Conservation (phyloP, 2,797 vertebrate species). For the Smutsia gigantea region DNA sequence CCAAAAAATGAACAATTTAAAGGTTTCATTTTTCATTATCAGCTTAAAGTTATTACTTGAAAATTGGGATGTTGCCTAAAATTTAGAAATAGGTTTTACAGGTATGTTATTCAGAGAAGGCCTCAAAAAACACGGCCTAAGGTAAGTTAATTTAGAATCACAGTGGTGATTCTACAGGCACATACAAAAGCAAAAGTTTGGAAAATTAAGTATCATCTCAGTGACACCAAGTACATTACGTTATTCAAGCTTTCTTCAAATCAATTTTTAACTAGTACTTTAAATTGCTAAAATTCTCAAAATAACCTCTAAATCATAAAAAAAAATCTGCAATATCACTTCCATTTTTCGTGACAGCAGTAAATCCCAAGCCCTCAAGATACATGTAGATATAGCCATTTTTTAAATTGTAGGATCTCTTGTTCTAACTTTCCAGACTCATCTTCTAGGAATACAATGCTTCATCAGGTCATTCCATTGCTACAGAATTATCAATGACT, state of each 20-base stretch:
- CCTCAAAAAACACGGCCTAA: background rate
- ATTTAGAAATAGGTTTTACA: background rate
- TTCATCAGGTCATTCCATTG: background rate
- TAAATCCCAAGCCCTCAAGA: background rate
- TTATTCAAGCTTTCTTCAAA: background rate
- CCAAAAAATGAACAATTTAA: background rate
- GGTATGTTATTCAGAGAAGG: background rate
- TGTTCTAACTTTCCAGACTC: background rate
- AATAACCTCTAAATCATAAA: background rate
- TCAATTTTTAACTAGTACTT: background rate
- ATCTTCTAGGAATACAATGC: background rate
- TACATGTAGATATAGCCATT: background rate
- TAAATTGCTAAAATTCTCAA: slow-evolving; percentile 34
- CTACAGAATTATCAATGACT: background rate
- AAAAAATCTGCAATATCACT: background rate
- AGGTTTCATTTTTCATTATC: background rate
- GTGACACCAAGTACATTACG: background rate
- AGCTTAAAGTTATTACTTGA: background rate
- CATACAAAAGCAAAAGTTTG: background rate
- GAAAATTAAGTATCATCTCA: background rate
- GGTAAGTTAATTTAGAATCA: background rate
- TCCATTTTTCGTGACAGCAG: background rate
- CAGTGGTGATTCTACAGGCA: background rate
- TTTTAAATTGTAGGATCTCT: background rate
- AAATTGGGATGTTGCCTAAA: background rate